Evolutionary conservation across 2,888 invertebrate genomes (phyloP).

Genomic region (Chrysolina haemoptera): DNA sequence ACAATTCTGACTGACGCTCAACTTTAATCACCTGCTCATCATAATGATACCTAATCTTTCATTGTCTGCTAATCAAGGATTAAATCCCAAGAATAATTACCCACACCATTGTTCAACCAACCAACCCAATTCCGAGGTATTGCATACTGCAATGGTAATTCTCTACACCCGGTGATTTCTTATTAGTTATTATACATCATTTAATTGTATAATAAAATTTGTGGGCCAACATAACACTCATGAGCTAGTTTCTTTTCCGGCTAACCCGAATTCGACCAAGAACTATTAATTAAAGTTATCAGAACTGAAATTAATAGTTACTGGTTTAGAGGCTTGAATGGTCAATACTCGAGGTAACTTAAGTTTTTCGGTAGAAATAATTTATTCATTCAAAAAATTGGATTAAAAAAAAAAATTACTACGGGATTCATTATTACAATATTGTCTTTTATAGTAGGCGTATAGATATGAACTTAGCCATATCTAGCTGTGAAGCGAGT

Average conservation of each 20-base stretch:
- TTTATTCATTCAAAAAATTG: too few species aligned
- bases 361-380: too few species aligned
- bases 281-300: constrained; percentile 19
- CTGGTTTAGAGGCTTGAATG: constrained; percentile 9
- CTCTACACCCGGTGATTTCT: constrained; percentile 16
- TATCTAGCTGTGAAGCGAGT: too few species aligned
- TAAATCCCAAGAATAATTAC: not conserved
- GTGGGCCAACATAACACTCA: constrained; percentile 35
- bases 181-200: constrained; percentile 1
- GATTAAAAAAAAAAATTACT: too few species aligned
- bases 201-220: constrained; percentile 32
- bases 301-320: constrained; percentile 15
- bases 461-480: too few species aligned
- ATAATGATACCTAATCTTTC: not conserved
- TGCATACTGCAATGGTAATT: constrained; percentile 21
- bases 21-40: constrained; percentile 10
- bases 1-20: not conserved
- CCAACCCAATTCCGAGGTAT: constrained; percentile 25
- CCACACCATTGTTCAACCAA: constrained; percentile 17
- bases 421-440: too few species aligned
- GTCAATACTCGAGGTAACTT: too few species aligned
- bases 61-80: constrained; percentile 7
- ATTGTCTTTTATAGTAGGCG: too few species aligned
- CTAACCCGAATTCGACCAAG: constrained; percentile 36
- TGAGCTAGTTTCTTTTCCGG: constrained; percentile 39